Base-by-base conservation (phyloP, 2,113 vertebrate species). In the Nanorana parkeri region DNA sequence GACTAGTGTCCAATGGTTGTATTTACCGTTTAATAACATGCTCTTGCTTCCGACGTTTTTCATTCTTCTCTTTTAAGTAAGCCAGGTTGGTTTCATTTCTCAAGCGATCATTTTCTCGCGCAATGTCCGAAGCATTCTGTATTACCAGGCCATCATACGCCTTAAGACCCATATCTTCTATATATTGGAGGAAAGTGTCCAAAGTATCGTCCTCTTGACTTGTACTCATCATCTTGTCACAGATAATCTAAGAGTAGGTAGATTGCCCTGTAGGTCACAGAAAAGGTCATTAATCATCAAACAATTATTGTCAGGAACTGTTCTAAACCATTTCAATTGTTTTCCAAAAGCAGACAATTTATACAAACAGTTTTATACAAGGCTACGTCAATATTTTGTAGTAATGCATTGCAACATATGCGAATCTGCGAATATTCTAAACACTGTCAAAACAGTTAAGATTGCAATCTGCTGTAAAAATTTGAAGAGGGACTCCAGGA, bases 81-180 rank as follows among this genome's bases (percentile, higher is more conserved):
- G 95, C 93, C 94, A 96, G 92, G 86, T 97, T 97, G 64, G 95
- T 95, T 89, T 99, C 95, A 84, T 96, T 97, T 78, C 97, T 95
- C 83, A 99, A 86, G 63, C 97, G 96, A 88, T 99, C 97, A 5
- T 96, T 99, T 90, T 99, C 98, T 61, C 98, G 92, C 83, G 97
- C 96, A 68, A 99, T 99, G 91, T 99, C 98, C 0, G 97, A 98
- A 32, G 98, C 98, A 7, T 99, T 99, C 86, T 99, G 98, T 89
- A 99, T 99, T 66, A 99, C 98, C 87, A 99, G 92, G 71, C 94
- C 94, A 17, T 99, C 97, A 0, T 99, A 99, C 47, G 95, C 95
- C 76, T 95, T 94, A 88, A 99, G 95, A 56, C 97, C 96, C 84
- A 95, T 93, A 82, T 99, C 98, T 92, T 99, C 98, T 76, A 98